Conservation (phyloP, 2,113 vertebrate species). For the Sclerurus mexicanus region DNA sequence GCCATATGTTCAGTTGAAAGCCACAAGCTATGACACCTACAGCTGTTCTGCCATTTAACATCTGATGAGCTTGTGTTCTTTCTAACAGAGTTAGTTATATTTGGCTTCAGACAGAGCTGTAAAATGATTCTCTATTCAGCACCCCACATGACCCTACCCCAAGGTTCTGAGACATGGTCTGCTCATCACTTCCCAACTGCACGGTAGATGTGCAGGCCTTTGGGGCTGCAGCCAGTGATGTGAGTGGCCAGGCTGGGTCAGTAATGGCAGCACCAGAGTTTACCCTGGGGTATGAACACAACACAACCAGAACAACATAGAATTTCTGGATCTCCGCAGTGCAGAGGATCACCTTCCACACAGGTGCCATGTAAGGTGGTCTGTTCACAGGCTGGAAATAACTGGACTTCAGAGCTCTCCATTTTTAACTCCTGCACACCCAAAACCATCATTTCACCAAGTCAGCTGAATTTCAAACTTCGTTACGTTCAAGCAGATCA, state of each 20-base stretch:
- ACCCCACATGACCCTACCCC: neutral
- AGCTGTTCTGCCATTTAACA: conserved; percentile 51
- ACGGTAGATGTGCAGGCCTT: neutral
- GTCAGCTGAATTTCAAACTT: neutral
- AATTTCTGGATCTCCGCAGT: neutral
- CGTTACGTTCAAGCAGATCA: neutral
- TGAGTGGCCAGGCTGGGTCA: neutral
- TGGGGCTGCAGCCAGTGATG: neutral
- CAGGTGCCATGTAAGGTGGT: rapidly evolving
- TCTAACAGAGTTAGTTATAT: conserved; percentile 39
- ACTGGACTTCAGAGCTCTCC: neutral
- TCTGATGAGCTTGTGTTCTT: conserved; percentile 24
- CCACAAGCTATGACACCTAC: conserved; percentile 28
- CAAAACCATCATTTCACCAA: neutral
- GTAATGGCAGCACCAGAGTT: neutral
- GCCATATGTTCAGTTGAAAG: conserved; percentile 3
- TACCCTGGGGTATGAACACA: rapidly evolving
- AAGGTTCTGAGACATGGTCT: neutral
- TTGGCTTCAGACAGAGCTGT: conserved; percentile 25
- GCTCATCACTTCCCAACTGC: neutral
- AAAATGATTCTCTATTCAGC: neutral
- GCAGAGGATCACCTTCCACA: neutral
- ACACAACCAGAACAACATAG: neutral
- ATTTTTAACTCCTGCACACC: neutral
- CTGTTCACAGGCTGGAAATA: neutral